phyloP scores from a whole-genome alignment of 2,888 invertebrate genomes.

The Diaperis boleti region DNA sequence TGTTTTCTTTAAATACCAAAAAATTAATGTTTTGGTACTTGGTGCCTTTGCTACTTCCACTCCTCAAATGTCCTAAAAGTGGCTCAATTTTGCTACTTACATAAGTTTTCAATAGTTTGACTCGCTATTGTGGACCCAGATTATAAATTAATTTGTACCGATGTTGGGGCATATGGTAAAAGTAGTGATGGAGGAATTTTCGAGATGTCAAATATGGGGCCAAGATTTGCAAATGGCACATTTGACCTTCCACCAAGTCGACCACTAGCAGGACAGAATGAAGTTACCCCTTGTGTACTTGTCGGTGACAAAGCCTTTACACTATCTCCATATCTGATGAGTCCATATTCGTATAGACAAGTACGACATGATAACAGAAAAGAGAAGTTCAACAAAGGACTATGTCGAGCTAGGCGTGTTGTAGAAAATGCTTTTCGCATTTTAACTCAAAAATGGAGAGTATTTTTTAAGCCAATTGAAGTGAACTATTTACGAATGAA shows the following conservation, averaged over 20 bases:
- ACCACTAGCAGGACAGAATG: conserved; percentile 33
- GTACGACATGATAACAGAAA: conserved; percentile 37
- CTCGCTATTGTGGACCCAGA: conserved; percentile 40
- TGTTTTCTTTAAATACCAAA: too few relatives aligned
- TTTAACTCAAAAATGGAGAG: conserved; percentile 47
- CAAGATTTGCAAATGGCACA: conserved; percentile 29
- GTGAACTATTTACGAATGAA: conserved; percentile 45
- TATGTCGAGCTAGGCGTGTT: conserved; percentile 45
- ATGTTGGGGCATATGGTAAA: conserved; percentile 45
- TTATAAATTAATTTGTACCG: conserved; percentile 44
- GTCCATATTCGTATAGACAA: conserved; percentile 48
- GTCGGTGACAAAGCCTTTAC: conserved; percentile 35
- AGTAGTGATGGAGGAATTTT: conserved; percentile 47
- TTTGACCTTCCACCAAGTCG: conserved; percentile 20
- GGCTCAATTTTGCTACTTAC: conserved; percentile 31
- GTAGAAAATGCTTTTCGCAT: conserved; percentile 53
- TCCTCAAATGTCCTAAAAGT: too few relatives aligned
- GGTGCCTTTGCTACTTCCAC: too few relatives aligned
- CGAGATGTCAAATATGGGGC: conserved; percentile 43
- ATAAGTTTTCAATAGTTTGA: conserved; percentile 38
- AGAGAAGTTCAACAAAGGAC: conserved; percentile 45
- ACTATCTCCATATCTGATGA: conserved; percentile 44
- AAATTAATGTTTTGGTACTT: too few relatives aligned
- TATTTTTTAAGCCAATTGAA: conserved; percentile 48
- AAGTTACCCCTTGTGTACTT: conserved; percentile 36